Evolutionary conservation across 2,797 vertebrate genomes (phyloP).

Genomic region (Acipenser ruthenus): DNA sequence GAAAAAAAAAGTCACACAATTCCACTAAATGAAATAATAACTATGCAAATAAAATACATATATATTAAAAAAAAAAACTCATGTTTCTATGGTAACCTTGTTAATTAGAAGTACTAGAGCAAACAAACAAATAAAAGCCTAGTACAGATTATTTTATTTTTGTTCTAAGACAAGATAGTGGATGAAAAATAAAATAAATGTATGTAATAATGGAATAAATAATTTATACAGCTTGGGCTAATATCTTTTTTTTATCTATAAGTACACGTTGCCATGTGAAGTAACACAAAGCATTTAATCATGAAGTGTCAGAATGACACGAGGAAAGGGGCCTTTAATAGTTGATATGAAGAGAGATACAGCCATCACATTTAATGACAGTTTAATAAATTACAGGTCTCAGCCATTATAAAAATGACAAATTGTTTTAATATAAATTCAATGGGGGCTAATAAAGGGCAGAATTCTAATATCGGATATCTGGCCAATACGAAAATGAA

Average conservation of each 20-base stretch:
- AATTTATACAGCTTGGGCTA: background rate
- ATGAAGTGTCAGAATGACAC: background rate
- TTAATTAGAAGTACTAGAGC: background rate
- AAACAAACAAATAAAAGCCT: background rate
- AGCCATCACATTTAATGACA: background rate
- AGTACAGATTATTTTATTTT: background rate
- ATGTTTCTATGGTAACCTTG: background rate
- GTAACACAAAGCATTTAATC: background rate
- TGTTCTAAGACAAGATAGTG: background rate
- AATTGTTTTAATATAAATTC: conserved; percentile 16
- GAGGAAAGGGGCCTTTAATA: conserved; percentile 1
- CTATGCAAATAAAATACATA: no score
- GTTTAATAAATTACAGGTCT: background rate
- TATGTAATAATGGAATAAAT: background rate
- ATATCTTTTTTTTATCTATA: background rate
- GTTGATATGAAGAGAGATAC: background rate
- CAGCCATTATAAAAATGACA: conserved; percentile 1
- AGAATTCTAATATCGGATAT: no score
- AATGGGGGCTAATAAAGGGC: conserved; percentile 1
- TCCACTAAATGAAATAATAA: no score
- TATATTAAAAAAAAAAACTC: no score
- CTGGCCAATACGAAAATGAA: background rate
- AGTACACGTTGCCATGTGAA: background rate
- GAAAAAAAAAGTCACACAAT: no score
- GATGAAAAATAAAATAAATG: background rate